Base-by-base conservation (phyloP, 2,113 vertebrate genomes). In the Chaetorhynchus papuensis region DNA sequence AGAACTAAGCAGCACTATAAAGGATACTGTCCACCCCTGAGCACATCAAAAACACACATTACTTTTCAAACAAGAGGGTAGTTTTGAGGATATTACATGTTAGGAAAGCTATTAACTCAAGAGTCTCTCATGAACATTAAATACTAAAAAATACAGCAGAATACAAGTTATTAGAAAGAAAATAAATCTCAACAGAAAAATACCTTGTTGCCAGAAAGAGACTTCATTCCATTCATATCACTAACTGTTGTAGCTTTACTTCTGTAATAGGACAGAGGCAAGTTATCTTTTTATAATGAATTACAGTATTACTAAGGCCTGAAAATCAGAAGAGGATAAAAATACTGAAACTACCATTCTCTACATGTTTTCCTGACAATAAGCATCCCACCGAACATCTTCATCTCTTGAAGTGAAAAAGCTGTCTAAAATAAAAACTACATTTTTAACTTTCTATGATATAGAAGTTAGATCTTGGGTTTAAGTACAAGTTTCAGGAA, bases 181-280 rank as follows among this genome's bases (percentile, higher is more conserved):
- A 90, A 56, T 49, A 79, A 63, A 64, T 19, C 49, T 60, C 45
- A 85, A 15, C 8, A 13, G 31, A 87, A 63, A 96, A 96, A 96
- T 98, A 98, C 98, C 98, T 98, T 97, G 79, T 95, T 94, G 81
- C 95, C 92, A 93, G 97, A 93, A 69, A 92, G 93, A 90, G 97
- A 78, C 77, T 98, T 98, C 88, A 97, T 94, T 94, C 98, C 98
- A 95, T 98, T 98, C 64, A 96, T 72, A 94, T 97, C 97, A 91
- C 86, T 85, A 89, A 93, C 68, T 90, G 94, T 59, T 68, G 94
- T 44, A 52, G 71, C 56, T 96, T 97, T 97, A 96, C 61, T 97
- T 90, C 98, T 98, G 95, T 30, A 93, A 97, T n/a, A 93, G 22
- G 26, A 94, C 19, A 96, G 54, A 84, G 81, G 33, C 1, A 9